These are phyloP conservation scores for Fundulus diaphanus DNA, from an alignment of 2,797 vertebrate genomes.

Conservation along the genomic window DNA sequence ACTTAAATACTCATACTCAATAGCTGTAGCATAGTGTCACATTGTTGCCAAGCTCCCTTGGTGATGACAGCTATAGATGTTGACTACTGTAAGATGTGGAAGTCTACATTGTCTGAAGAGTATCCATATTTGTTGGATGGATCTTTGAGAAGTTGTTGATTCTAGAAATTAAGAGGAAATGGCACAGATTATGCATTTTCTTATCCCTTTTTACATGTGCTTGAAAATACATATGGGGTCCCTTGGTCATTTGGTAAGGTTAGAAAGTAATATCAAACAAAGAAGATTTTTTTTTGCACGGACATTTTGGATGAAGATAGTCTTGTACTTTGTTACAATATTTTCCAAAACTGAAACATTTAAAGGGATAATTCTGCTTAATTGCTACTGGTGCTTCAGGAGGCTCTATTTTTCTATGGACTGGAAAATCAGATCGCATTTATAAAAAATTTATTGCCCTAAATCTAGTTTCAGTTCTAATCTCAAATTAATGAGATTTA, in stretches of 20 bases:
- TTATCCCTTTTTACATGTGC: slow-evolving; percentile 28
- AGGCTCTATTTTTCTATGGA: not conserved
- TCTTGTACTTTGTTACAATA: not conserved
- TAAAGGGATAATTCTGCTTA: not conserved
- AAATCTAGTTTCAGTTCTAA: not conserved
- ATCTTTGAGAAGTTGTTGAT: slow-evolving; percentile 65
- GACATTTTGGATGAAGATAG: not conserved
- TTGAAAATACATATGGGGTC: slow-evolving; percentile 29
- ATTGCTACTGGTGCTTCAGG: not conserved
- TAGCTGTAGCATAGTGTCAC: slow-evolving; percentile 31
- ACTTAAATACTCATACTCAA: slow-evolving; percentile 58
- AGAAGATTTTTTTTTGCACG: slow-evolving; percentile 8
- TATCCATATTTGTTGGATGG: slow-evolving; percentile 58
- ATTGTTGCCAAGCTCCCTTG: slow-evolving; percentile 50
- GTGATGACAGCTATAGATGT: slow-evolving; percentile 71
- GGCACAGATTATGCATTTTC: slow-evolving; percentile 60
- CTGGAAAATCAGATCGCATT: not conserved
- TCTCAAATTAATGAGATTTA: not conserved
- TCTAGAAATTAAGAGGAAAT: slow-evolving; percentile 69
- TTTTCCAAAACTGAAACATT: not conserved
- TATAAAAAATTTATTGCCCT: not conserved
- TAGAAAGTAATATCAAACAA: slow-evolving; percentile 38
- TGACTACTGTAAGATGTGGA: slow-evolving; percentile 52
- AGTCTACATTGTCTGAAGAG: slow-evolving; percentile 4
- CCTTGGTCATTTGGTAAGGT: not conserved